These are phyloP conservation scores for Calephelis nemesis DNA, from an alignment of 1,140 invertebrate species.

Conservation along the genomic window DNA sequence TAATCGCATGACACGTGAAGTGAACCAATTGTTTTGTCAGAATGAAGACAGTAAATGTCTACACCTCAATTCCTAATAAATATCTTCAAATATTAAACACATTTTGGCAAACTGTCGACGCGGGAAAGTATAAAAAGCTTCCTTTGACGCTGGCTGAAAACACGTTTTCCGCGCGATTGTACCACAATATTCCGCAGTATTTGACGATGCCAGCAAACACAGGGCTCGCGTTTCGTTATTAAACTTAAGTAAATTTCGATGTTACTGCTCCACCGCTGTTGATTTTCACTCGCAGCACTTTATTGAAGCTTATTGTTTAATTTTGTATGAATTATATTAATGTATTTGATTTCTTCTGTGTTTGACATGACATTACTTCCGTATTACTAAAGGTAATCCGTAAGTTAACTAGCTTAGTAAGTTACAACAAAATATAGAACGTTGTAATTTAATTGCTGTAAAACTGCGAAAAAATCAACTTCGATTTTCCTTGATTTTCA, in stretches of 20 bases:
- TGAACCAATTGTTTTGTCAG: no score
- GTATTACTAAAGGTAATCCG: no score
- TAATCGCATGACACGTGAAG: no score
- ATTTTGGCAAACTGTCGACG: no score
- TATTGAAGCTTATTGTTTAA: conserved; percentile 11
- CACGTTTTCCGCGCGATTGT: conserved; percentile 25
- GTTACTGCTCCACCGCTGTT: conserved; percentile 60
- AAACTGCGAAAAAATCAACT: no score
- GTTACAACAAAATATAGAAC: no score
- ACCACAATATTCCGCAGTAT: conserved; percentile 64
- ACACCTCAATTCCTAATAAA: no score
- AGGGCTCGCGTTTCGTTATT: conserved; percentile 73
- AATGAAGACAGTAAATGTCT: no score
- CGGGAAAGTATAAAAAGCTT: no score
- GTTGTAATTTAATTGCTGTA: no score
- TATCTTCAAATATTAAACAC: no score
- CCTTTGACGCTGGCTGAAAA: background rate
- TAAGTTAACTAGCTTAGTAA: background rate
- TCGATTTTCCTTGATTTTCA: no score
- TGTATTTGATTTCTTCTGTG: conserved; percentile 3
- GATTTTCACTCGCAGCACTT: conserved; percentile 32
- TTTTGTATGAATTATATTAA: conserved; percentile 13
- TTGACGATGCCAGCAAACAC: conserved; percentile 66
- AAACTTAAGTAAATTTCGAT: conserved; percentile 78
- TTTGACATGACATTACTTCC: background rate